These are phyloP conservation scores for Dicyrtomina minuta DNA, from an alignment of 2,888 invertebrate genomes.

Conservation along the genomic window DNA sequence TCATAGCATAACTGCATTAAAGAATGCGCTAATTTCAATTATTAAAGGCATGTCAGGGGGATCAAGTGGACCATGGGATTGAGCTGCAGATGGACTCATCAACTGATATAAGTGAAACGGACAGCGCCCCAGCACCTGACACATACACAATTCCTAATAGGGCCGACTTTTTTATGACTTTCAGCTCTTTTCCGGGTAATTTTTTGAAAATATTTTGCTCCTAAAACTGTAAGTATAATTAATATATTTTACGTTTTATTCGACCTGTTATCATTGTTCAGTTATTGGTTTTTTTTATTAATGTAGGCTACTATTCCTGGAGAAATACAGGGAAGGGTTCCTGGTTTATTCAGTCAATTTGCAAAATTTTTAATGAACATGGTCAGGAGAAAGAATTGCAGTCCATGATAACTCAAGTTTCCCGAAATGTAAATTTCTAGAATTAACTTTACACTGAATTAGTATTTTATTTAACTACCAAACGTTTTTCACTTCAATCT, in stretches of 20 bases:
- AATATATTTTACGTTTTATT: too few species aligned
- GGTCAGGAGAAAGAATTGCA: constrained; percentile 76
- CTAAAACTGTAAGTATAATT: too few species aligned
- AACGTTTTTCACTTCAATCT: too few species aligned
- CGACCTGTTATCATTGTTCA: too few species aligned
- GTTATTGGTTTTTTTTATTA: too few species aligned
- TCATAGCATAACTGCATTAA: too few species aligned
- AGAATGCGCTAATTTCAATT: too few species aligned
- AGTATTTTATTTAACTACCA: too few species aligned
- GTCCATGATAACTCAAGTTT: constrained; percentile 81
- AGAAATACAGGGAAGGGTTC: constrained; percentile 90
- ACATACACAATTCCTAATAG: constrained; percentile 82
- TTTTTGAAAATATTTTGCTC: too few species aligned
- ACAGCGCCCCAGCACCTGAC: constrained; percentile 62
- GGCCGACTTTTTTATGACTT: constrained; percentile 91
- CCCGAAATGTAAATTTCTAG: constrained; percentile 60
- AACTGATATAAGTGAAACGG: constrained; percentile 69
- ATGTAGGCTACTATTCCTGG: constrained; percentile 88
- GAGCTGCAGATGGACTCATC: constrained; percentile 62
- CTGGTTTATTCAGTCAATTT: constrained; percentile 93
- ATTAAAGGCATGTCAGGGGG: constrained; percentile 92
- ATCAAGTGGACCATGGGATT: constrained; percentile 76
- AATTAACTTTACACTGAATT: too few species aligned
- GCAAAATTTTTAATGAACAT: constrained; percentile 73
- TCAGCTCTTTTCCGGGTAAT: constrained; percentile 87